Base-by-base conservation (phyloP, 2,888 invertebrate species). In the Drosophila neutralis region DNA sequence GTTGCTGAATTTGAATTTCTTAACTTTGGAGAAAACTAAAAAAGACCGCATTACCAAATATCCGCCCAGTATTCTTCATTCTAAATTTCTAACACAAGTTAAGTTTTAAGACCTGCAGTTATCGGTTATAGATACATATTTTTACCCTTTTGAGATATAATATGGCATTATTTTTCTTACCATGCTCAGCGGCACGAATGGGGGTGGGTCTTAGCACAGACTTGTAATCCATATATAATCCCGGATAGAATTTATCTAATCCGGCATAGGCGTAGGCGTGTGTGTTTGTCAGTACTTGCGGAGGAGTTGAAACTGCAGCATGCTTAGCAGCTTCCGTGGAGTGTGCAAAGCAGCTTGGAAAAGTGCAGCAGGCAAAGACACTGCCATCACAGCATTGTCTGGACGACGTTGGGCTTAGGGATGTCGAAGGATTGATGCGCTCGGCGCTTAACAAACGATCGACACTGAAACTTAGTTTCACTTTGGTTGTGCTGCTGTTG, bases 381-480 rank as follows among this genome's bases (percentile, higher is more conserved):
- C 72, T 80, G 10, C 82, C 80, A 36, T 89, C 83, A 68, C 90
- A 91, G 78, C 88, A 91, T 56, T 81, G 70, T 40, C 70, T 51
- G 0, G 73, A 27, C 36, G 67, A 38, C 2, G 69, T 42, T 29
- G 60, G 40, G 10, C 24, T 18, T n/a, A 53, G 18, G 52, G 69
- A 27, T 13, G 52, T 36, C 48, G 57, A 35, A 2, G 78, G 68
- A 29, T 73, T 72, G 35, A 42, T 64, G 67, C 83, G 75, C 57
- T 88, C 90, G 27, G 76, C 75, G 71, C 85, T 90, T 61, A 92
- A 74, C 35, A 92, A 77, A 51, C 92, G 91, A 83, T 92, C 92
- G 33, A 92, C 92, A 89, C 92, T 93, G 78, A 92, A 92, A 82
- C 92, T 92, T 11, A 92, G 83, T 77, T 92, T 91, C 71, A 92